A percentile compares a stretch with the other conserved stretches of the same genome.
Conservation (phyloP, 1,140 invertebrate species). For the Maconellicoccus hirsutus region DNA sequence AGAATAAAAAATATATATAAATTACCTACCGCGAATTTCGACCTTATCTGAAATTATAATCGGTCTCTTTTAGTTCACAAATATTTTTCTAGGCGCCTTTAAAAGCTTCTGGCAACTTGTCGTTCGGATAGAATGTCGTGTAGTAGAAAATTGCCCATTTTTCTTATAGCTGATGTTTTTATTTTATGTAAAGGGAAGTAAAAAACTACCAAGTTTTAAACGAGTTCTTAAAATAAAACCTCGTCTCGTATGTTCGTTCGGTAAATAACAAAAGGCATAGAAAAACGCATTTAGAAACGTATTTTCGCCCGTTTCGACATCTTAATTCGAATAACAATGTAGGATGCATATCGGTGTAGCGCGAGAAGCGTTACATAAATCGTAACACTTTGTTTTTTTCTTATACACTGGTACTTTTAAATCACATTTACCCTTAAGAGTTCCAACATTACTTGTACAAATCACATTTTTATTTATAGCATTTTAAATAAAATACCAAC, state of each 20-base stretch:
- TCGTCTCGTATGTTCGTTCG: not conserved
- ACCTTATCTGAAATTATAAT: constrained; percentile 9
- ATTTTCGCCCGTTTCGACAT: not conserved
- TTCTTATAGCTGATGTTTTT: not conserved
- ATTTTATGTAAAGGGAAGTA: constrained; percentile 1
- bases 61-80: constrained; percentile 3
- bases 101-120: constrained; percentile 7
- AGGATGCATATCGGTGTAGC: not conserved
- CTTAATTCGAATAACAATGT: constrained; percentile 5
- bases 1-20: not conserved
- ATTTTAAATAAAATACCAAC: not conserved
- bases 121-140: not conserved
- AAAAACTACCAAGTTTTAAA: not conserved
- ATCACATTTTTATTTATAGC: not conserved
- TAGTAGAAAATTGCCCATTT: not conserved
- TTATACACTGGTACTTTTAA: not conserved
- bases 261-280: not conserved
- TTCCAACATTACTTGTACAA: not conserved
- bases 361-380: not conserved
- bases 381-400: not conserved
- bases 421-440: not conserved
- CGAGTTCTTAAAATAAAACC: not conserved
- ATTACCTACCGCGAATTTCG: constrained; percentile 2
- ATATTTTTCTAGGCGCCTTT: constrained; percentile 8
- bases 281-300: constrained; percentile 4